Conservation (phyloP, 2,113 vertebrate genomes). For the Paraplagusia blochii region DNA sequence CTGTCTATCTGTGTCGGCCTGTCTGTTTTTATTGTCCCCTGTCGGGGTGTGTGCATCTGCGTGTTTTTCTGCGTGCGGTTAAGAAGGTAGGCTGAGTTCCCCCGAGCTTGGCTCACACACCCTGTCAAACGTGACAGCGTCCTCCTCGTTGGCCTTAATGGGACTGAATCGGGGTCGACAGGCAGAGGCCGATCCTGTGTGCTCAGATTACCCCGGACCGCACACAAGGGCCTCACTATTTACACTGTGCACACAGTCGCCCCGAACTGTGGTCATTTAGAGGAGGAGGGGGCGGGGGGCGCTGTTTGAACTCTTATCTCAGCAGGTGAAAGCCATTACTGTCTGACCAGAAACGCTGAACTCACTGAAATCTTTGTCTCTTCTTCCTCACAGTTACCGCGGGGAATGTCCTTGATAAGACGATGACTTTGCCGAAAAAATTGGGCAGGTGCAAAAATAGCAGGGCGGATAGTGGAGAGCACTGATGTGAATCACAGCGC, state of each 20-base stretch:
- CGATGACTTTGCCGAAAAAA: constrained; percentile 17
- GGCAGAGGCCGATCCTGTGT: constrained; percentile 51
- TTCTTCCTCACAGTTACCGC: constrained; percentile 20
- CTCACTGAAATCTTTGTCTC: constrained; percentile 1
- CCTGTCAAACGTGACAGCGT: constrained; percentile 59
- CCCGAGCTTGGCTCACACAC: constrained; percentile 33
- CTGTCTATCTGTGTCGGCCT: constrained; percentile 19
- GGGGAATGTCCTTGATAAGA: constrained; percentile 55
- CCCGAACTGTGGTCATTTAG: constrained; percentile 41
- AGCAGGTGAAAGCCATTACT: constrained; percentile 54
- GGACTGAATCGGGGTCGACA: constrained; percentile 46
- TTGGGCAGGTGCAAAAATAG: constrained; percentile 42
- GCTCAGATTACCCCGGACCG: constrained; percentile 52
- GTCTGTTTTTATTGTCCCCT: constrained; percentile 31
- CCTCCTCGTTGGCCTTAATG: constrained; percentile 38
- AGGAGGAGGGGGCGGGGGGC: constrained; percentile 1
- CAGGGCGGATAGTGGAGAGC: constrained; percentile 9
- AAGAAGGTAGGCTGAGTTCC: constrained; percentile 11
- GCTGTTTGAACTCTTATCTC: constrained; percentile 52
- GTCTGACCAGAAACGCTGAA: constrained; percentile 32
- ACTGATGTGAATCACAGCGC: constrained; percentile 30
- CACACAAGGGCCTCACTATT: constrained; percentile 47
- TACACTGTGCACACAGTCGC: constrained; percentile 49
- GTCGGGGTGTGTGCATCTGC: neutral
- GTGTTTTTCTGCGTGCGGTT: constrained; percentile 41